Percentiles rank a stretch among this genome's conserved stretches.
Evolutionary conservation across 1,140 invertebrate genomes (phyloP).

Genomic region (Hypothenemus hampei): DNA sequence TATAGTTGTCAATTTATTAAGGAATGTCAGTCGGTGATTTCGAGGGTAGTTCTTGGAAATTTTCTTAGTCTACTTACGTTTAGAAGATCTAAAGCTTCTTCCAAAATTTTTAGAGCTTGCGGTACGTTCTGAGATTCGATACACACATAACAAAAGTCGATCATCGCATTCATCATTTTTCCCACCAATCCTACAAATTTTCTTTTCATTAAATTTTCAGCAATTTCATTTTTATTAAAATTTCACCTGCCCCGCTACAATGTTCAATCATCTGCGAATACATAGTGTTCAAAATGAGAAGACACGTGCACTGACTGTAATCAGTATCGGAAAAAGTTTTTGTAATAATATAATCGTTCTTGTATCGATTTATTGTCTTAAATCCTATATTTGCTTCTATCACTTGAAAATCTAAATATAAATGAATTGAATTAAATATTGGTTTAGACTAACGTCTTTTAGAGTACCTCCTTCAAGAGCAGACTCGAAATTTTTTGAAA

Average conservation of each 20-base stretch:
- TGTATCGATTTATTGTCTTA: conserved; percentile 35
- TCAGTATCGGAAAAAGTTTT: conserved; percentile 46
- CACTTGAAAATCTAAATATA: conserved; percentile 5
- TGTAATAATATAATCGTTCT: conserved; percentile 36
- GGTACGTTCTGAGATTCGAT: conserved; percentile 49
- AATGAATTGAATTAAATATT: not conserved
- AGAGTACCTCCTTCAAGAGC: not conserved
- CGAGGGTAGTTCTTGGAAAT: too few relatives aligned
- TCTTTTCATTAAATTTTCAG: not conserved
- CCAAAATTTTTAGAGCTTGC: conserved; percentile 50
- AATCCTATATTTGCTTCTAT: conserved; percentile 30
- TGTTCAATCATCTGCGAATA: conserved; percentile 56
- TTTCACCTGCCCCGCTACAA: conserved; percentile 52
- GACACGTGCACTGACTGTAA: conserved; percentile 52
- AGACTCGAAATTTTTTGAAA: conserved; percentile 7
- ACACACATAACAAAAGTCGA: conserved; percentile 52
- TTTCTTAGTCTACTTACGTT: conserved; percentile 37
- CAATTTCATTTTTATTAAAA: not conserved
- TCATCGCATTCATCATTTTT: conserved; percentile 48
- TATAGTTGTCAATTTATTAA: too few relatives aligned
- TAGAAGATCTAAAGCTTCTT: conserved; percentile 45
- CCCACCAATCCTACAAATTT: conserved; percentile 40
- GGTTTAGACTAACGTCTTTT: not conserved
- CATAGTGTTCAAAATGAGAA: conserved; percentile 50
- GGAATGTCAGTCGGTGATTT: too few relatives aligned